phyloP scores from a whole-genome alignment of 2,797 vertebrate species.

The Vipera latastei region DNA sequence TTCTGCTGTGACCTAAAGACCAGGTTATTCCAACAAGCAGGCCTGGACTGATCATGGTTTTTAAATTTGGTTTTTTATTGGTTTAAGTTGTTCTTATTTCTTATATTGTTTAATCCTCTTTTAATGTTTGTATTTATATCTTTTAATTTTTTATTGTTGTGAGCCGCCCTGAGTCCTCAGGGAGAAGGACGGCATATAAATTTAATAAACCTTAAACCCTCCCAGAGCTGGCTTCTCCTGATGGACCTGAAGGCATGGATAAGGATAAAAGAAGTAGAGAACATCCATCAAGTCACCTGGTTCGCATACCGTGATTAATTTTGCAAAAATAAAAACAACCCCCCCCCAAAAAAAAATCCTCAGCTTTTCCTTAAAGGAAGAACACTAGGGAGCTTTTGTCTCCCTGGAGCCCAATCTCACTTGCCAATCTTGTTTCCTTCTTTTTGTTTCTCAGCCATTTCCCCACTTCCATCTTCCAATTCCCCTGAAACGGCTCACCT shows the following conservation, averaged over 20 bases:
- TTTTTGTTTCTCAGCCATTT: conserved; percentile 58
- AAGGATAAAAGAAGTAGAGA: neutral
- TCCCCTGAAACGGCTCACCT: conserved; percentile 46
- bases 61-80: no score
- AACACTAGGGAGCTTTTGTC: conserved; percentile 47
- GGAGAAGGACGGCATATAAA: no score
- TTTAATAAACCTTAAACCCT: no score
- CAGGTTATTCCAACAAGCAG: no score
- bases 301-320: neutral
- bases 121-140: no score
- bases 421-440: neutral
- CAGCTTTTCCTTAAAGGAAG: conserved; percentile 35
- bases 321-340: neutral
- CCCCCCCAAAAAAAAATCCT: conserved; percentile 2
- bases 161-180: no score
- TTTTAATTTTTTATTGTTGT: no score
- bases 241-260: neutral
- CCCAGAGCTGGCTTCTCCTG: neutral
- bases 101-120: no score
- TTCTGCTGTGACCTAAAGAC: no score
- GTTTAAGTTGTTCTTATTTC: no score
- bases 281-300: neutral
- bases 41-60: no score
- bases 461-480: conserved; percentile 37
- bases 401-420: conserved; percentile 18